Base-by-base conservation (phyloP, 2,888 invertebrate genomes). In the Hypolimnas misippus region DNA sequence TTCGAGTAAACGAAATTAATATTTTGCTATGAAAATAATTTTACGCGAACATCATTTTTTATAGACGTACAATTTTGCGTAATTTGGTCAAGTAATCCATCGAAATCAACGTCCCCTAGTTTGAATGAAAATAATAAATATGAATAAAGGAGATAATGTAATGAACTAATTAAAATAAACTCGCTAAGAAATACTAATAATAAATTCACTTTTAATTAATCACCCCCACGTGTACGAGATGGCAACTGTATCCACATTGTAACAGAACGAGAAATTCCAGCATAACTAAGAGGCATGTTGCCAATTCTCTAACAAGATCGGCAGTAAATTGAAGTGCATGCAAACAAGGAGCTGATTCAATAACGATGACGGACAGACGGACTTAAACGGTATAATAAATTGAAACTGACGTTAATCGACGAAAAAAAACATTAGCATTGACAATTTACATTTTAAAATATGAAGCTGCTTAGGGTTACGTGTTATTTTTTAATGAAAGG, bases 281-380 rank as follows among this genome's bases (percentile, higher is more conserved):
- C 57, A 60, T 66, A 66, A 61, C 57, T 63, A 53, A 60, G 54
- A 44, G 68, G 66, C 54, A 62, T 67, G 65, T 55, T 75, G 75
- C 72, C 77, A 76, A 76, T 75, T 66, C 73, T 69, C 71, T 72
- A 57, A 70, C 73, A 73, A 78, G 73, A 77, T 77, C 72, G 76
- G 71, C 74, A 72, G 72, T 73, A 68, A 77, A 80, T 77, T 76
- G 71, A 73, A 76, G 74, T 73, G 73, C 70, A 72, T 72, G 72
- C 73, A 76, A 75, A 78, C 74, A 76, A 75, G 74, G 57, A 68
- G 65, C 69, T 57, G 73, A 73, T 76, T 77, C 71, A 75, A 75
- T 75, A 76, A 75, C 71, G 50, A 62, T 62, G 55, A 67, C 61
- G 62, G 53, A 62, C 64, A 66, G 66, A 67, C 58, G 57, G 57